Evolutionary conservation across 1,140 invertebrate species (phyloP), one percentile per base, ranked within the genome.

Genomic region (Trachymyrmex septentrionalis): DNA sequence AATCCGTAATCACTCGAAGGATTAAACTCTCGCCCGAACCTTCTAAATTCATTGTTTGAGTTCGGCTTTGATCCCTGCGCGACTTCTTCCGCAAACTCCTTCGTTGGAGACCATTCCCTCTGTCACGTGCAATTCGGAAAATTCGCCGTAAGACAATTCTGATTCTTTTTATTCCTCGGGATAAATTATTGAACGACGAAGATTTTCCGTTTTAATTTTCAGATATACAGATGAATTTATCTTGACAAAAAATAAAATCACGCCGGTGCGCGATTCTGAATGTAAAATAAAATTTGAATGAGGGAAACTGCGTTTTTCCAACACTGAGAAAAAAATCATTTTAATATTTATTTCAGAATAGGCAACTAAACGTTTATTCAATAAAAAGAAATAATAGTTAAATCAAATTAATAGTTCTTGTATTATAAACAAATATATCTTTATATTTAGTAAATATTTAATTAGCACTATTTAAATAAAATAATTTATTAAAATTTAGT

Each of bases 41-140:
- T 84, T 61, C 53, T 24, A 12, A 73, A 75, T 61, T 84, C 67
- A 24, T 34, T 84, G 55, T 84, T 84, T 73, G 80, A 84, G 78
- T 81, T 78, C 24, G 76, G 19, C 48, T 4, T 38, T 48, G 30
- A 82, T 73, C 66, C 50, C 24, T 38, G 24, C 38, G 55, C 55
- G 59, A 84, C 38, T 84, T 84, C 34, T 73, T 50, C 55, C 38
- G 30, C 55, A 38, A 71, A 82, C 34, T 75, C 38, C 48, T 53
- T 38, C 63, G 3, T 44, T 44, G 34, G 27, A 38, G 14, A 34
- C 21, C 6, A 16, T 44, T 44, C 16, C n/a, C 5, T 21, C n/a
- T 19, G 61, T 81, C 48, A 81, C 30, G n/a, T n/a, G n/a, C n/a
- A n/a, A n/a, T n/a, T n/a, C n/a, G 6, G 64, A 50, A 57, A 4